Conservation (phyloP, 2,113 vertebrate genomes). For the Girardinichthys multiradiatus region DNA sequence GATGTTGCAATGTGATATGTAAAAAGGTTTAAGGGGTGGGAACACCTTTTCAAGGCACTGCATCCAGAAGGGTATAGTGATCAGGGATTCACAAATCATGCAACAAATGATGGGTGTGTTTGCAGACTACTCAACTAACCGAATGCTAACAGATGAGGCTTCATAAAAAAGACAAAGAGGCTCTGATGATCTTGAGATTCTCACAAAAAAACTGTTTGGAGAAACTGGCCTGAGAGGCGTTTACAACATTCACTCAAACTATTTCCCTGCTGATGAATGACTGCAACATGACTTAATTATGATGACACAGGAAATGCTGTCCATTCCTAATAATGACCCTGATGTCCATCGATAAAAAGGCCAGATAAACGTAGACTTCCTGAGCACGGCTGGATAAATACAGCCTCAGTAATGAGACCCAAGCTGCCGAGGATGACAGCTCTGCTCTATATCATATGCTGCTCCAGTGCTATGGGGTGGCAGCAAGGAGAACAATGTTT, state of each 20-base stretch:
- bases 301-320: constrained; percentile 77
- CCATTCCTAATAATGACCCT: constrained; percentile 76
- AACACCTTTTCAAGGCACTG: not conserved
- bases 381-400: constrained; percentile 74
- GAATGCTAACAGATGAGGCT: not conserved
- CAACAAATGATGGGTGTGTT: constrained; percentile 29
- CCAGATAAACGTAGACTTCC: constrained; percentile 79
- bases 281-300: constrained; percentile 78
- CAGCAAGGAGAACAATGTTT: not conserved
- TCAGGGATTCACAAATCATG: constrained; percentile 41
- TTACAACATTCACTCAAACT: constrained; percentile 61
- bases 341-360: constrained; percentile 80
- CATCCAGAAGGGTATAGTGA: constrained; percentile 12
- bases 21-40: no score
- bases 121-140: constrained; percentile 25
- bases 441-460: constrained; percentile 75
- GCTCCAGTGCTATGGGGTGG: constrained; percentile 45
- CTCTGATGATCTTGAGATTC: constrained; percentile 21
- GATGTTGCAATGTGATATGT: no score
- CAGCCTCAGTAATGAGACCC: constrained; percentile 73
- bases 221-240: constrained; percentile 32
- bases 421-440: constrained; percentile 64
- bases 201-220: constrained; percentile 17
- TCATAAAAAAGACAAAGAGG: constrained; percentile 16
- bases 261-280: constrained; percentile 63